Evolutionary conservation across 2,113 vertebrate species (phyloP).

Genomic region (Gracilinanus agilis): DNA sequence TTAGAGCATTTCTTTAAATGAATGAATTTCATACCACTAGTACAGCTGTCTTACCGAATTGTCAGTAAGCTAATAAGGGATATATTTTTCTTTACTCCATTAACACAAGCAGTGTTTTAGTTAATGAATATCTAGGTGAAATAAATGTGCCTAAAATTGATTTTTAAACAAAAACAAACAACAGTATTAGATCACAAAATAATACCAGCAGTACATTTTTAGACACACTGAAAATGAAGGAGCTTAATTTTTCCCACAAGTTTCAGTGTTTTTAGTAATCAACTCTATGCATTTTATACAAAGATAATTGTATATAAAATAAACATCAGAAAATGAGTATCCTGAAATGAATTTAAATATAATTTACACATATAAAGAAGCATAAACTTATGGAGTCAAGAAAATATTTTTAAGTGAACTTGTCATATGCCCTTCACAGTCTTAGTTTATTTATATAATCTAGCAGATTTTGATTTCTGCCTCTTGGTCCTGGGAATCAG

Average conservation of each 20-base stretch:
- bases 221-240: slow-evolving; percentile 87
- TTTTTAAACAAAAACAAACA: slow-evolving; percentile 83
- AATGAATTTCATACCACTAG: slow-evolving; percentile 82
- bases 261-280: slow-evolving; percentile 87
- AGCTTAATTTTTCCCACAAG: slow-evolving; percentile 83
- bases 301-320: slow-evolving; percentile 81
- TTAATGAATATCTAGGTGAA: slow-evolving; percentile 87
- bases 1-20: slow-evolving; percentile 72
- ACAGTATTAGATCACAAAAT: slow-evolving; percentile 86
- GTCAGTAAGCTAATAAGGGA: slow-evolving; percentile 88
- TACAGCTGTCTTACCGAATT: slow-evolving; percentile 81
- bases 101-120: slow-evolving; percentile 91
- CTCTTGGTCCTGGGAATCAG: slow-evolving; percentile 67
- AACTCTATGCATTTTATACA: slow-evolving; percentile 89
- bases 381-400: slow-evolving; percentile 78
- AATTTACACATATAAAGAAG: slow-evolving; percentile 60
- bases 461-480: slow-evolving; percentile 72
- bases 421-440: slow-evolving; percentile 67
- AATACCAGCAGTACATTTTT: slow-evolving; percentile 88
- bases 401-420: slow-evolving; percentile 74
- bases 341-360: slow-evolving; percentile 81
- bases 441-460: slow-evolving; percentile 74
- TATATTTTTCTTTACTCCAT: slow-evolving; percentile 85
- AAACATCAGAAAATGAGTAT: slow-evolving; percentile 76
- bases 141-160: slow-evolving; percentile 89